Evolutionary conservation across 2,888 invertebrate species (phyloP).

Genomic region (Ephialtes manifestator): DNA sequence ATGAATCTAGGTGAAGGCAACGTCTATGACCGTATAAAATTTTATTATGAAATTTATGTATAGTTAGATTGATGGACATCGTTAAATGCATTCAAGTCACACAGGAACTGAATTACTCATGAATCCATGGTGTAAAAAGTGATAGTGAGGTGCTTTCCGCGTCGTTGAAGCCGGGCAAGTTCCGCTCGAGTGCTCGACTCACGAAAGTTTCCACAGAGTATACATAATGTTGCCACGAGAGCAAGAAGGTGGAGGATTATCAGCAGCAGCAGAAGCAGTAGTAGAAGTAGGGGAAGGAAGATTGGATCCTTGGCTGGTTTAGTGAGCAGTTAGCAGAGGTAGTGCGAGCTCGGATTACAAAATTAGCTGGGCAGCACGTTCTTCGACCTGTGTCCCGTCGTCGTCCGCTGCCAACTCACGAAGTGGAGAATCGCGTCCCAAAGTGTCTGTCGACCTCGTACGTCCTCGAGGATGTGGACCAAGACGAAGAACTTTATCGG

Average conservation of each 20-base stretch:
- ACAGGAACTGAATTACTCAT: slow-evolving; percentile 46
- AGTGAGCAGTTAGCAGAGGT: slow-evolving; percentile 83
- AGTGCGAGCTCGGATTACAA: slow-evolving; percentile 82
- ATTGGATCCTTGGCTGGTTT: slow-evolving; percentile 82
- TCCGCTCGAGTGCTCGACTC: slow-evolving; percentile 59
- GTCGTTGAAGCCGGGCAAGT: slow-evolving; percentile 48
- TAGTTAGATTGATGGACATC: slow-evolving; percentile 8
- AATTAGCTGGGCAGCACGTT: slow-evolving; percentile 78
- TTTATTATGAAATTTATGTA: slow-evolving; percentile 17
- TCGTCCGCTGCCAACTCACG: slow-evolving; percentile 73
- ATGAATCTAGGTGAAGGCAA: not conserved
- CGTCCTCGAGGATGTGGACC: slow-evolving; percentile 75
- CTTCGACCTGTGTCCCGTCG: slow-evolving; percentile 72
- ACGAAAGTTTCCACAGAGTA: slow-evolving; percentile 58
- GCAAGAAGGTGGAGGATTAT: not conserved
- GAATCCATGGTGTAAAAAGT: slow-evolving; percentile 41
- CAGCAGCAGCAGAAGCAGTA: slow-evolving; percentile 27
- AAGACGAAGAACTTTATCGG: slow-evolving; percentile 79
- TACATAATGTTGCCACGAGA: slow-evolving; percentile 60
- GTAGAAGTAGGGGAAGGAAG: slow-evolving; percentile 74
- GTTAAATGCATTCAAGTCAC: slow-evolving; percentile 37
- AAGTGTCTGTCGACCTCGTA: slow-evolving; percentile 75
- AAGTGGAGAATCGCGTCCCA: slow-evolving; percentile 70
- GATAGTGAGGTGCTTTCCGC: slow-evolving; percentile 45
- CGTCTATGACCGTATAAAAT: not conserved